Conservation (phyloP, 2,113 vertebrate genomes). For the Baryphthengus martii region DNA sequence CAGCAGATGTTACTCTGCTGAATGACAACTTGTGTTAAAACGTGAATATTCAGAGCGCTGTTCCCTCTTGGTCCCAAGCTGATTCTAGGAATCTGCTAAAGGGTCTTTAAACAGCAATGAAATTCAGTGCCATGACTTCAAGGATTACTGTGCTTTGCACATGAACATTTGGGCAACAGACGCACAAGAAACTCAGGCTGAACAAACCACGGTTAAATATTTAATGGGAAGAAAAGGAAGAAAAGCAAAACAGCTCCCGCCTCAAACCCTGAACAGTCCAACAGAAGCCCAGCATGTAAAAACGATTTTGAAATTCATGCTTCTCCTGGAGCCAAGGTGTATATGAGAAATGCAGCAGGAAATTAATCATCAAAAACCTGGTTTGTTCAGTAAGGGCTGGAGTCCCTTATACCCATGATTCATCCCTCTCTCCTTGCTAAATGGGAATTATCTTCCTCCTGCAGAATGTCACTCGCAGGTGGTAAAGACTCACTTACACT, state of each 20-base stretch:
- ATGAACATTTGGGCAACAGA: background rate
- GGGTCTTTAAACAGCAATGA: background rate
- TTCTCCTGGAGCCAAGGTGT: background rate
- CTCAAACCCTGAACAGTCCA: background rate
- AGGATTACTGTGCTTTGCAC: background rate
- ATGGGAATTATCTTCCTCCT: background rate
- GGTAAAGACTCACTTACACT: background rate
- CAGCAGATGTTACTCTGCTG: background rate
- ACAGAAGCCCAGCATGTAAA: background rate
- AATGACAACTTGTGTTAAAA: constrained; percentile 22
- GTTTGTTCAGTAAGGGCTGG: background rate
- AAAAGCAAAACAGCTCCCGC: background rate
- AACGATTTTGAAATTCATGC: background rate
- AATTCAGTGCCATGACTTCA: constrained; percentile 15
- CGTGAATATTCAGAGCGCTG: background rate
- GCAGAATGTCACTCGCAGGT: background rate
- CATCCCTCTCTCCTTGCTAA: background rate
- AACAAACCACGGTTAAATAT: background rate
- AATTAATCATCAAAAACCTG: background rate
- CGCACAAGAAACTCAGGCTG: background rate
- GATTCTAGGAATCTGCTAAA: background rate
- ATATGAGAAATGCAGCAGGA: background rate
- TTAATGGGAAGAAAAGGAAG: background rate
- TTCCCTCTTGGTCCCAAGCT: background rate
- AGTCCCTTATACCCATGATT: background rate